Base-by-base conservation (phyloP, 2,113 vertebrate genomes). In the Astur gentilis region DNA sequence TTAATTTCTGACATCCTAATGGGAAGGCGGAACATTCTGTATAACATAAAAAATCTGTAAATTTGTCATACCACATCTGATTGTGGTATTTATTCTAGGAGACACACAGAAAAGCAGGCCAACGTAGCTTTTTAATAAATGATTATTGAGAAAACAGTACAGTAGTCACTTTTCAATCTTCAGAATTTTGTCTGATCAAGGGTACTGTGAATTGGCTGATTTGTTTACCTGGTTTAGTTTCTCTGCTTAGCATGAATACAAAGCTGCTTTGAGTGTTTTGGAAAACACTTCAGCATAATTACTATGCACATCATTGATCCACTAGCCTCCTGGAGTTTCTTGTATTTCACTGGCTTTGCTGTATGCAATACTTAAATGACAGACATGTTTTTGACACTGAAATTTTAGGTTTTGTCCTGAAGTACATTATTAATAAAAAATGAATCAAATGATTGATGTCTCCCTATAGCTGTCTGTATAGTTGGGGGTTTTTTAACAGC, bases 281-380 rank as follows among this genome's bases (percentile, higher is more conserved):
- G 86, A 80, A 96, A 96, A 86, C 49, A 89, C 69, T 92, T 89
- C 86, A 91, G 31, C 38, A 40, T 83, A 95, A 95, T 95, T 97
- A 88, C 75, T 89, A 91, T 86, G 47, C 77, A 78, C 40, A 58
- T 58, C 78, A 87, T 69, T 94, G 86, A 96, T 90, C 73, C 83
- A 26, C 60, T 62, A 62, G 82, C 20, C 66, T 97, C 69, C 87
- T 89, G 70, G 65, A 94, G 47, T 62, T 86, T 81, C 45, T 83
- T 85, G 23, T n/a, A 87, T 93, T 83, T 81, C 42, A 40, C 16
- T 89, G 54, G 3, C 17, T 94, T 93, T 85, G 47, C 31, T 66
- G 9, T n/a, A 77, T 57, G 1, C 22, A 91, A 47, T 57, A 69
- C 6, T 82, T 84, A 70, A 71, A 78, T 85, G 58, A 82, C 29